Base-by-base conservation (phyloP, 2,797 vertebrate species). In the Pseudochirops cupreus region DNA sequence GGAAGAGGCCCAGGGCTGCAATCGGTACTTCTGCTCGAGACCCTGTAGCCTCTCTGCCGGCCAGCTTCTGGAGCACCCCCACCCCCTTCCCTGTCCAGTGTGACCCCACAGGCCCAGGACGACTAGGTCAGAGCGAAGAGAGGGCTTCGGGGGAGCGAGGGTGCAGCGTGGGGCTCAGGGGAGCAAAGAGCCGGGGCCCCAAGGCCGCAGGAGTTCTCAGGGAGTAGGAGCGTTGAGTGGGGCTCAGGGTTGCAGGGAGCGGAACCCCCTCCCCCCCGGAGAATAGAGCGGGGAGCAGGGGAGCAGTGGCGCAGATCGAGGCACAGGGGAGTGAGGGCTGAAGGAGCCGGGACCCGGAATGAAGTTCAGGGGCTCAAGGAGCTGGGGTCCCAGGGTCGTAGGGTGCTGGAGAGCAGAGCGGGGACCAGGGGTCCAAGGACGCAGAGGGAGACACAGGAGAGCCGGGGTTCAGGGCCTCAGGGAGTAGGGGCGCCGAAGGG, bases 21-120 rank as follows among this genome's bases (percentile, higher is more conserved):
- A 99, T 99, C 99, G 99, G 99, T 99, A 98, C 99, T 99, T 99
- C 99, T 99, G 99, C 99, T 99, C 99, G 99, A 99, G 99, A 99
- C 99, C 99, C 99, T 99, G 99, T 99, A 98, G 98, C 99, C 98
- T 99, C 98, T 99, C 99, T 99, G 99, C 99, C 99, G 18, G 99
- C 99, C 99, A 67, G 9, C 57, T n/a, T 16, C 99, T 98, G 99
- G 98, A 99, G 99, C 99, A 99, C 99, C 99, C 99, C 99, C 99
- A 99, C 1, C n/a, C n/a, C n/a, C 67, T 82, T 9, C n/a, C n/a
- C n/a, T 46, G n/a, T n/a, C n/a, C 99, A 99, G 99, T 99, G 99
- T 99, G 99, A 99, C 99, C 99, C 99, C 99, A 67, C 99, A 99
- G 99, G 99, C 99, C 99, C 99, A 99, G 98, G 98, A 99, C 99